A percentile compares a stretch with the other conserved stretches of the same genome.
Conservation (phyloP, 2,888 invertebrate genomes). For the Sphecodes monilicornis region DNA sequence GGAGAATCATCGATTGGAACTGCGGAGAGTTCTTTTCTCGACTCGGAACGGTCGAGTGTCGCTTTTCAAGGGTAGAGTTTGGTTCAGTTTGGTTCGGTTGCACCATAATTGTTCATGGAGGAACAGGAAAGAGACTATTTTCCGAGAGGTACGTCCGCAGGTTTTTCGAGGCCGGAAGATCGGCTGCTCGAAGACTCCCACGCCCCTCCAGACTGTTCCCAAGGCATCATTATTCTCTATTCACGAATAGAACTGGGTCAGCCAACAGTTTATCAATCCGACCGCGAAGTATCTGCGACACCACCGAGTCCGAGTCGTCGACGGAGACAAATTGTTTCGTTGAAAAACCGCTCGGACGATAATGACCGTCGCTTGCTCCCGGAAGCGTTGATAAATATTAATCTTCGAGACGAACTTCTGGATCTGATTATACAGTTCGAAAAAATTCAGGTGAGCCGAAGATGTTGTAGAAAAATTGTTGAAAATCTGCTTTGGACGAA, state of each 20-base stretch:
- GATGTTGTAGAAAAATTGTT: background rate
- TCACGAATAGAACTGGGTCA: constrained; percentile 53
- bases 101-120: too few species aligned
- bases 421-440: background rate
- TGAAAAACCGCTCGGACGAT: constrained; percentile 3
- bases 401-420: background rate
- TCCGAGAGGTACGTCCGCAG: too few species aligned
- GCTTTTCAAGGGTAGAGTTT: background rate
- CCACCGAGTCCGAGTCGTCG: background rate
- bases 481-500: background rate
- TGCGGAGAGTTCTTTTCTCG: too few species aligned
- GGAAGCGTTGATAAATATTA: constrained; percentile 2
- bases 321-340: constrained; percentile 30
- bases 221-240: constrained; percentile 53
- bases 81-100: too few species aligned
- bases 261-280: constrained; percentile 46
- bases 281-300: constrained; percentile 37
- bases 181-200: constrained; percentile 38
- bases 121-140: too few species aligned
- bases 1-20: too few species aligned
- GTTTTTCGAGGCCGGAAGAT: constrained; percentile 35
- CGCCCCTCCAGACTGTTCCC: constrained; percentile 30
- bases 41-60: background rate
- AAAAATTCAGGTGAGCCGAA: background rate
- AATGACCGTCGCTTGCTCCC: background rate